A percentile compares a stretch with the other conserved stretches of the same genome.
Conservation (phyloP, 2,113 vertebrate species). For the Lophochroa leadbeateri region DNA sequence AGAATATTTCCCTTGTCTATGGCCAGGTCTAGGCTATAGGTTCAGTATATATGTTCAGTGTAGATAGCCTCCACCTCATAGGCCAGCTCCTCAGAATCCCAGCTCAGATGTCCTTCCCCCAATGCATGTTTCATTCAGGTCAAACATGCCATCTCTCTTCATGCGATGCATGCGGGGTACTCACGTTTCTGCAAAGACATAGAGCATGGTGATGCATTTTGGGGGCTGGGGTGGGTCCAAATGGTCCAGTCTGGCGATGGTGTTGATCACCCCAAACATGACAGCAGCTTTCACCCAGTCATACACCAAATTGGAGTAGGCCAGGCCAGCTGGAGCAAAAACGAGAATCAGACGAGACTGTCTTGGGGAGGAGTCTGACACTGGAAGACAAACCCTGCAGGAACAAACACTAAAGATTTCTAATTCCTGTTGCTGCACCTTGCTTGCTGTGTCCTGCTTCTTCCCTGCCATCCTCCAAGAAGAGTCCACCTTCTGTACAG, state of each 20-base stretch:
- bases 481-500: not conserved
- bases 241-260: slow-evolving; percentile 88
- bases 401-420: not conserved
- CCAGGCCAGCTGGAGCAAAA: slow-evolving; percentile 83
- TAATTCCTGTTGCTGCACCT: not conserved
- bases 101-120: not conserved
- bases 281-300: slow-evolving; percentile 96
- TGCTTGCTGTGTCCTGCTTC: not conserved
- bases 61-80: not conserved
- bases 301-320: slow-evolving; percentile 92
- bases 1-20: not conserved
- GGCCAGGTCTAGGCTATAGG: not conserved
- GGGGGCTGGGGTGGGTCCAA: slow-evolving; percentile 91
- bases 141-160: accelerated
- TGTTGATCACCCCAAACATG: slow-evolving; percentile 92
- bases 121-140: accelerated
- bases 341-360: accelerated
- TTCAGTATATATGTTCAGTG: not conserved
- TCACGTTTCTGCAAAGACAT: slow-evolving; percentile 93
- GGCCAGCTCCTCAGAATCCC: not conserved
- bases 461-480: not conserved
- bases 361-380: not conserved
- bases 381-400: not conserved
- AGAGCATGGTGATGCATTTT: slow-evolving; percentile 95
- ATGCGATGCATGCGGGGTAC: accelerated